phyloP scores from a whole-genome alignment of 1,140 invertebrate genomes.

The Macrostomum lignano region DNA sequence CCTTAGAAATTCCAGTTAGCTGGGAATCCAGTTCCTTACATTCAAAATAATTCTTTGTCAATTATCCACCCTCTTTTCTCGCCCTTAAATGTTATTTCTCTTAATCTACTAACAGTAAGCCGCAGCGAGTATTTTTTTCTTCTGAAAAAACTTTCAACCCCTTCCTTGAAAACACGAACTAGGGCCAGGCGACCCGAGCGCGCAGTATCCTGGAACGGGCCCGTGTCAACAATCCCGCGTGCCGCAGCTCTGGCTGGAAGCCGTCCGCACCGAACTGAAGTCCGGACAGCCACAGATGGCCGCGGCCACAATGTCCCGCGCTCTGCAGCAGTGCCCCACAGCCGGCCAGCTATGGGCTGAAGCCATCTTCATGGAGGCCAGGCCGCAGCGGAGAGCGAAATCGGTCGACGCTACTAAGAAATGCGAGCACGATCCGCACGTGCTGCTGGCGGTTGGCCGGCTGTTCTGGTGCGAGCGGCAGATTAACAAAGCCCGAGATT shows the following conservation, averaged over 20 bases:
- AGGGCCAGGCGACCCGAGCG: slow-evolving; percentile 59
- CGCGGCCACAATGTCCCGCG: slow-evolving; percentile 63
- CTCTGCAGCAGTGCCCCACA: slow-evolving; percentile 57
- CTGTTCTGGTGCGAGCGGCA: slow-evolving; percentile 86
- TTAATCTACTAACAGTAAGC: too few relatives aligned
- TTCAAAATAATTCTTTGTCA: too few relatives aligned
- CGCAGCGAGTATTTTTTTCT: too few relatives aligned
- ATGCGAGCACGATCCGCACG: slow-evolving; percentile 86
- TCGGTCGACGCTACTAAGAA: slow-evolving; percentile 89
- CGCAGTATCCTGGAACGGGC: slow-evolving; percentile 81
- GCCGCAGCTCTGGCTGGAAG: slow-evolving; percentile 62
- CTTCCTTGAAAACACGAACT: too few relatives aligned
- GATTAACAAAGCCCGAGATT: slow-evolving; percentile 67
- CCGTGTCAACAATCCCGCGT: slow-evolving; percentile 60
- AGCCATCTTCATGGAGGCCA: slow-evolving; percentile 75
- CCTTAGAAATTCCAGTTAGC: too few relatives aligned
- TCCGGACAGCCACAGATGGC: slow-evolving; percentile 45
- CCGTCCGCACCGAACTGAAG: slow-evolving; percentile 49
- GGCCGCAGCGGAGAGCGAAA: slow-evolving; percentile 75
- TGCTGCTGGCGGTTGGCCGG: slow-evolving; percentile 73
- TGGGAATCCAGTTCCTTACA: too few relatives aligned
- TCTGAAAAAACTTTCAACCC: too few relatives aligned
- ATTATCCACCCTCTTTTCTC: too few relatives aligned
- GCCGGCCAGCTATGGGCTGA: slow-evolving; percentile 84
- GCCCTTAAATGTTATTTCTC: too few relatives aligned